These are phyloP conservation scores for Perca schrenkii DNA, from an alignment of 2,113 vertebrate species.

Conservation along the genomic window DNA sequence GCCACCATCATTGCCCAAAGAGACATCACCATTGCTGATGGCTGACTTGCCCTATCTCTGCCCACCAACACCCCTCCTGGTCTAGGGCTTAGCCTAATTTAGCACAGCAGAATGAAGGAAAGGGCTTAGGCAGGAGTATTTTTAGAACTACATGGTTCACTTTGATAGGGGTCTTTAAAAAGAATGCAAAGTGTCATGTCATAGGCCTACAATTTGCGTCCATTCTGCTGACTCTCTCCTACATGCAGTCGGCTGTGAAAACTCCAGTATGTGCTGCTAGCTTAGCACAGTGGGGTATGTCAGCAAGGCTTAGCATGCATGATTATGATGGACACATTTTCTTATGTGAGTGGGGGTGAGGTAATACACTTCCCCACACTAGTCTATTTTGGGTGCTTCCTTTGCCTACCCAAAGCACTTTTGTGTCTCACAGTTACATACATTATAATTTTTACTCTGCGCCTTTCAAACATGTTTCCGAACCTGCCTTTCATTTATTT, in stretches of 20 bases:
- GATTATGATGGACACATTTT: conserved; percentile 74
- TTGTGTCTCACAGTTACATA: conserved; percentile 50
- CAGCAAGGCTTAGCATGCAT: conserved; percentile 62
- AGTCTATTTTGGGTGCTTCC: conserved; percentile 74
- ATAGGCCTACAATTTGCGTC: conserved; percentile 38
- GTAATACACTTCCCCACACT: conserved; percentile 64
- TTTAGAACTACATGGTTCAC: conserved; percentile 65
- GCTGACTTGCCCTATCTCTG: conserved; percentile 64
- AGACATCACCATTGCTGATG: conserved; percentile 58
- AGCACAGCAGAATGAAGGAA: conserved; percentile 65
- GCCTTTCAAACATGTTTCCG: background rate
- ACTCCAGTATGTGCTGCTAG: conserved; percentile 42
- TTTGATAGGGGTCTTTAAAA: conserved; percentile 52
- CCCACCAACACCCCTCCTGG: conserved; percentile 60
- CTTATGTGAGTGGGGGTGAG: conserved; percentile 73
- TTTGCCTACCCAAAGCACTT: conserved; percentile 61
- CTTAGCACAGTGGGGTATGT: conserved; percentile 61
- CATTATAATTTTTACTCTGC: conserved; percentile 26
- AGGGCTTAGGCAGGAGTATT: conserved; percentile 62
- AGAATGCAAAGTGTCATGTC: conserved; percentile 72
- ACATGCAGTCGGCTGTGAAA: conserved; percentile 41
- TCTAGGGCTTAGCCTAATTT: conserved; percentile 58
- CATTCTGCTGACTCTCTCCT: conserved; percentile 50
- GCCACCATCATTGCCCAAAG: conserved; percentile 63
- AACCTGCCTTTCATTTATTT: conserved; percentile 24